Conservation (phyloP, 2,797 vertebrate genomes). For the Urosaurus nigricauda region DNA sequence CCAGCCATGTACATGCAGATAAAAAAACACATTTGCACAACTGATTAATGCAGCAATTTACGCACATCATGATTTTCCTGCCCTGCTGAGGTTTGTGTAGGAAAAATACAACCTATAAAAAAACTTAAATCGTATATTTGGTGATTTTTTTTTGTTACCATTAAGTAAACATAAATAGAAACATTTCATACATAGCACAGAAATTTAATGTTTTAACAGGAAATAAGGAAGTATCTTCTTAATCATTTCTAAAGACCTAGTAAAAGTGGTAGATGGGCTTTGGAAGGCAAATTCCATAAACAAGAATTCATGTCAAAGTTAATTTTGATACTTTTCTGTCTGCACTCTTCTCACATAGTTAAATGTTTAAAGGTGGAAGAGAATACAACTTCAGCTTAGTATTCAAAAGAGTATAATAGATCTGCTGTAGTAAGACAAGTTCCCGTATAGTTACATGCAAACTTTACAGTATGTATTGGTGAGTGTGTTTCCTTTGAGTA, state of each 20-base stretch:
- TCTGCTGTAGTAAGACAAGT: conserved; percentile 58
- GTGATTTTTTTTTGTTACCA: conserved; percentile 5
- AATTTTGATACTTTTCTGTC: conserved; percentile 51
- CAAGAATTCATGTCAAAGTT: conserved; percentile 60
- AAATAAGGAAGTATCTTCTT: neutral
- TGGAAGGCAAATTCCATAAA: conserved; percentile 47
- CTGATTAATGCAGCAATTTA: neutral
- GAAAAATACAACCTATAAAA: neutral
- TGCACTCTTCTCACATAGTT: neutral
- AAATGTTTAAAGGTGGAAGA: conserved; percentile 20
- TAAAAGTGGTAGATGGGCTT: conserved; percentile 12
- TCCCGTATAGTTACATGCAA: conserved; percentile 75
- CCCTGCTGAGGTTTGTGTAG: neutral
- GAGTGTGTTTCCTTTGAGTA: conserved; percentile 86
- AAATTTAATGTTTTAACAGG: neutral
- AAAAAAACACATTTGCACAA: neutral
- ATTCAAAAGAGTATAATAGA: conserved; percentile 49
- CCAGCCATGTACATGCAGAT: neutral
- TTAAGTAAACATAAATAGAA: neutral
- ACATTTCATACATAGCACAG: neutral
- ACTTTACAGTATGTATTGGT: conserved; percentile 81
- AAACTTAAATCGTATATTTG: neutral
- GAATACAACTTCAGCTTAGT: conserved; percentile 18
- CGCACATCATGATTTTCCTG: neutral
- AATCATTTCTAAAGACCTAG: neutral